phyloP scores from a whole-genome alignment of 2,113 vertebrate genomes.

The Hemibagrus wyckioides region DNA sequence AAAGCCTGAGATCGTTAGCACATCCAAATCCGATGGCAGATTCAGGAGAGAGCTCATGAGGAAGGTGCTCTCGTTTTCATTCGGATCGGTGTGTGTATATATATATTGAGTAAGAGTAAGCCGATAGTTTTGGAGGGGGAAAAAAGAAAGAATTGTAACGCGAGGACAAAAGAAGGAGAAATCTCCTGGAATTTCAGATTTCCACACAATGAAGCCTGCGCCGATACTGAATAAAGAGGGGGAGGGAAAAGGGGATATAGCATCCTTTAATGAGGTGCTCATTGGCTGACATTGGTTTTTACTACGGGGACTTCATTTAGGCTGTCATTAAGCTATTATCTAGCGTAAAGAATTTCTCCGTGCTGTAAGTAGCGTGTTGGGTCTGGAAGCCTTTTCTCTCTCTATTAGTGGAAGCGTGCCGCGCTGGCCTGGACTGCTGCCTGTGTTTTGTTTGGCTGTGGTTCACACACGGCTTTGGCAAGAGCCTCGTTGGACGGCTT shows the following conservation, averaged over 20 bases:
- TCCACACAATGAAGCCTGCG: slow-evolving; percentile 47
- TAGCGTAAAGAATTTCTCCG: slow-evolving; percentile 62
- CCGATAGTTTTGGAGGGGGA: slow-evolving; percentile 25
- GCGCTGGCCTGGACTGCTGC: slow-evolving; percentile 83
- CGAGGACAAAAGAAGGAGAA: slow-evolving; percentile 46
- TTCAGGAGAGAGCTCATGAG: neutral
- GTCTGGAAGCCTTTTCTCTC: slow-evolving; percentile 74
- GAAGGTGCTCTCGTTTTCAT: slow-evolving; percentile 35
- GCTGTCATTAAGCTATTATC: slow-evolving; percentile 70
- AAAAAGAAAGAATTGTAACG: slow-evolving; percentile 43
- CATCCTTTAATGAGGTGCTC: slow-evolving; percentile 64
- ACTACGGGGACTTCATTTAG: slow-evolving; percentile 66
- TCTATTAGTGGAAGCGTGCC: slow-evolving; percentile 88
- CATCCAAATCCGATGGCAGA: slow-evolving; percentile 23
- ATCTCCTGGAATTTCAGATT: slow-evolving; percentile 52
- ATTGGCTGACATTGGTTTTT: slow-evolving; percentile 65
- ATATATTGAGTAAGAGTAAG: slow-evolving; percentile 47
- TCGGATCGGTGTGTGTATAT: slow-evolving; percentile 40
- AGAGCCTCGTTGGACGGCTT: slow-evolving; percentile 79
- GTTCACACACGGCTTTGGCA: slow-evolving; percentile 84
- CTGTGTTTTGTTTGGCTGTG: slow-evolving; percentile 92
- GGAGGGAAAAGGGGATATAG: slow-evolving; percentile 45
- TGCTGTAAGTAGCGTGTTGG: slow-evolving; percentile 64
- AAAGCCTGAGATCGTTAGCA: slow-evolving; percentile 45
- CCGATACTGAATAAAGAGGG: slow-evolving; percentile 37